Evolutionary conservation across 2,797 vertebrate species (phyloP).

Genomic region (Acanthornis magna): DNA sequence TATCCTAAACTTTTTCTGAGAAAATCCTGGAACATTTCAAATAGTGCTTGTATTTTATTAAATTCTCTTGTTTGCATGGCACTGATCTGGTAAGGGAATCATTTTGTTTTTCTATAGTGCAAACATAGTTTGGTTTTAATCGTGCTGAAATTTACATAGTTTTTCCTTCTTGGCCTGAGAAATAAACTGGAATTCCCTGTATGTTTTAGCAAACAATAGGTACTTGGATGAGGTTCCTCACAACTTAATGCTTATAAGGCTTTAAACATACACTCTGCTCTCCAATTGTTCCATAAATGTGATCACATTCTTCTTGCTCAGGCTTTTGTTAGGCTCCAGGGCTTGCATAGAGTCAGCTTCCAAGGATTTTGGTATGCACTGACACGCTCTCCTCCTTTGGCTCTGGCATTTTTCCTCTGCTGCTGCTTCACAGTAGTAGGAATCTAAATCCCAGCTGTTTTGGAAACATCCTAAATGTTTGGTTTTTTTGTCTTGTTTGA

Average conservation of each 20-base stretch:
- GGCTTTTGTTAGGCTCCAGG: background rate
- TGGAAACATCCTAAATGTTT: background rate
- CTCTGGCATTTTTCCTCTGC: background rate
- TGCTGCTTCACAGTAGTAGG: background rate
- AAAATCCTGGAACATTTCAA: background rate
- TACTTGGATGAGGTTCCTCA: background rate
- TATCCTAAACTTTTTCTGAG: background rate
- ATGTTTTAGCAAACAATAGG: background rate
- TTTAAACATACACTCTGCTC: background rate
- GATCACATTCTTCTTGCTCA: background rate
- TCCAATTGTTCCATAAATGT: background rate
- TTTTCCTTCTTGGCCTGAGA: background rate
- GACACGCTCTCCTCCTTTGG: background rate
- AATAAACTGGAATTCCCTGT: background rate
- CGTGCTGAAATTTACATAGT: accelerated
- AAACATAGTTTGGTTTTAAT: background rate
- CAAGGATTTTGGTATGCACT: background rate
- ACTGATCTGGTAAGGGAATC: background rate
- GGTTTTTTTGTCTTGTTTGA: background rate
- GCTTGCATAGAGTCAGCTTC: background rate
- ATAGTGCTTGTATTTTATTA: background rate
- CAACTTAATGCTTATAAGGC: background rate
- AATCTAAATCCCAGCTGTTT: constrained; percentile 13
- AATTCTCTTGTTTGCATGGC: background rate
- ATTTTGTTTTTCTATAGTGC: background rate